Evolutionary conservation across 1,140 invertebrate genomes (phyloP).

Genomic region (Nebria ingens): DNA sequence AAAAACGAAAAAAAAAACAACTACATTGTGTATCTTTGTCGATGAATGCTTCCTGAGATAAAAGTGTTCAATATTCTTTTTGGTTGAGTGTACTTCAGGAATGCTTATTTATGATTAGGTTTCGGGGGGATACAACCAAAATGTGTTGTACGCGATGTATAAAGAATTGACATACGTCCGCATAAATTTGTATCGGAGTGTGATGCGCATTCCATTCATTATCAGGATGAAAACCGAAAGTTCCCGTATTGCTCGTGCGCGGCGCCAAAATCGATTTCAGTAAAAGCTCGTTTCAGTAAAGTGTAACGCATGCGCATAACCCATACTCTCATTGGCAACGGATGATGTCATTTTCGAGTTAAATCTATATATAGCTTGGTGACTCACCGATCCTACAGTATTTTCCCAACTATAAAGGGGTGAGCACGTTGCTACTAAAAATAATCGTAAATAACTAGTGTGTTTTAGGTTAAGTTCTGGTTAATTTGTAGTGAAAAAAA

Average conservation of each 20-base stretch:
- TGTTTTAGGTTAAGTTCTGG: not conserved
- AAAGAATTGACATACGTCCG: too few species aligned
- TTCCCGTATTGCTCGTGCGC: conserved; percentile 14
- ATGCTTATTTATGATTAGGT: too few species aligned
- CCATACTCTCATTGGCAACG: conserved; percentile 20
- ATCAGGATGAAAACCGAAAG: not conserved
- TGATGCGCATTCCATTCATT: conserved; percentile 7
- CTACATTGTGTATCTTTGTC: too few species aligned
- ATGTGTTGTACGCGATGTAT: too few species aligned
- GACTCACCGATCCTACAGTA: conserved; percentile 28
- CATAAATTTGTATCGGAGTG: too few species aligned
- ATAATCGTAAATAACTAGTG: not conserved
- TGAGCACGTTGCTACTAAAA: conserved; percentile 17
- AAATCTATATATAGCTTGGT: conserved; percentile 29
- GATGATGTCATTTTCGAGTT: conserved; percentile 23
- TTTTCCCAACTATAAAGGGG: conserved; percentile 21
- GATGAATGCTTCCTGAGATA: too few species aligned
- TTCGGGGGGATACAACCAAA: too few species aligned
- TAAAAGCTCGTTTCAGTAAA: conserved; percentile 15
- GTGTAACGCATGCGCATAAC: conserved; percentile 19
- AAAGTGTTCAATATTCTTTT: too few species aligned
- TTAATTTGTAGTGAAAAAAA: conserved; percentile 2
- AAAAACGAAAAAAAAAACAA: too few species aligned
- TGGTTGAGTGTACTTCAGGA: too few species aligned
- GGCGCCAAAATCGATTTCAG: conserved; percentile 19